These are phyloP conservation scores for Vicugna pacos DNA, from an alignment of 2,113 vertebrate species.

Conservation along the genomic window DNA sequence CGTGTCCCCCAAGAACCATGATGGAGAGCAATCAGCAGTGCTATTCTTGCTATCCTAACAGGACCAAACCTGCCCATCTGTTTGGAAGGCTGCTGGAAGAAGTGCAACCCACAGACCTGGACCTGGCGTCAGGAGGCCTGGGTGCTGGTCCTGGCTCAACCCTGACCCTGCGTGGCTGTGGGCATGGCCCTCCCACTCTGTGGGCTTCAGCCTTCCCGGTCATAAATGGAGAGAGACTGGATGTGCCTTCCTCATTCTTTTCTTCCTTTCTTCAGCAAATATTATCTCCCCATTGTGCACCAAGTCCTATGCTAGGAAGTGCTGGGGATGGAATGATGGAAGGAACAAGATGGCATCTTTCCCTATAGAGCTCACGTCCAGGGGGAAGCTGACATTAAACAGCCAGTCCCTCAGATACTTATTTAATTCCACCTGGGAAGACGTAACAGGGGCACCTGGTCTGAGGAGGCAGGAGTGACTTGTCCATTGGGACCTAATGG, in stretches of 20 bases:
- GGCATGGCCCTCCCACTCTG: background rate
- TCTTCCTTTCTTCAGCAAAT: background rate
- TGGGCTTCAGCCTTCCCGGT: background rate
- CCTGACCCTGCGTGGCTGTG: background rate
- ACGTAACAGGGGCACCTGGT: background rate
- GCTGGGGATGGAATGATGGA: background rate
- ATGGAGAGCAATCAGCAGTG: background rate
- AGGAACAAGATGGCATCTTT: background rate
- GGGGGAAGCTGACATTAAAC: background rate
- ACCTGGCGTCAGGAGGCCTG: background rate
- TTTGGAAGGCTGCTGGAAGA: background rate
- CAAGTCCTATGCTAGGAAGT: background rate
- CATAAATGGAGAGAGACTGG: background rate
- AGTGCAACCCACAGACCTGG: background rate
- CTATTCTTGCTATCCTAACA: background rate
- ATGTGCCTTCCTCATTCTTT: background rate
- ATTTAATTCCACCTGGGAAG: background rate
- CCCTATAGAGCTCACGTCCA: background rate
- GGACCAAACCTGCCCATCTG: accelerated
- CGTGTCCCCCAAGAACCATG: background rate
- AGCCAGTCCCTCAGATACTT: background rate
- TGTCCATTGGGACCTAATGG: background rate
- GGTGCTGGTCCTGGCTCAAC: accelerated
- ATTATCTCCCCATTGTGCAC: too few relatives aligned
- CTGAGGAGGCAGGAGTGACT: background rate